Evolutionary conservation across 2,888 invertebrate genomes (phyloP).

Genomic region (Busseola fusca): DNA sequence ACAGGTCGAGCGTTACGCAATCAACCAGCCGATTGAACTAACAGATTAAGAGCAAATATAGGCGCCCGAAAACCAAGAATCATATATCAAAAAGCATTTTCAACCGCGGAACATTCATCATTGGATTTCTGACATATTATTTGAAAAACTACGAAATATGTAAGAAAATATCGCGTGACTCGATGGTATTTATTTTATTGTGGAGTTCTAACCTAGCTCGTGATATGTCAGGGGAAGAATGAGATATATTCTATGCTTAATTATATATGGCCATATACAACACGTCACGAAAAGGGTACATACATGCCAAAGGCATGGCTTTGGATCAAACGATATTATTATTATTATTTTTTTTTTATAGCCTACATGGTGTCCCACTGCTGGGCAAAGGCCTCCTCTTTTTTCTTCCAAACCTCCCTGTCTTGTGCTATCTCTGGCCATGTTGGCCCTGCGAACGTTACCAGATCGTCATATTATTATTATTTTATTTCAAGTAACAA

Average conservation of each 20-base stretch:
- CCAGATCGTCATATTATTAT: no score
- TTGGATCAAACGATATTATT: no score
- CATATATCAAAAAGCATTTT: conserved; percentile 37
- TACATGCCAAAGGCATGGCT: no score
- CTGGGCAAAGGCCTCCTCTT: no score
- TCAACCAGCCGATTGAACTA: conserved; percentile 9
- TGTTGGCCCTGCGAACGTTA: no score
- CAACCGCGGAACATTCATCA: conserved; percentile 43
- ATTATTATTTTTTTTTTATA: no score
- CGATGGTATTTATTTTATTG: conserved; percentile 49
- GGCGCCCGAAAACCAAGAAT: neutral
- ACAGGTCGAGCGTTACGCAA: no score
- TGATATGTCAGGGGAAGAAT: conserved; percentile 51
- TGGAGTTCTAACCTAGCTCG: conserved; percentile 48
- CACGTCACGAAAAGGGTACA: no score
- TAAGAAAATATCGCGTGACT: conserved; percentile 61
- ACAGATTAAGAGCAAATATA: conserved; percentile 33
- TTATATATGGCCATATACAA: neutral
- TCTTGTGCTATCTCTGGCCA: no score
- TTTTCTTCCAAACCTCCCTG: no score
- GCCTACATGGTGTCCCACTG: no score
- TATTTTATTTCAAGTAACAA: no score
- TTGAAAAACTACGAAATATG: conserved; percentile 48
- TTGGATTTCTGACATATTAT: conserved; percentile 50
- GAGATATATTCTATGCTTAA: conserved; percentile 33